Base-by-base conservation (phyloP, 2,888 invertebrate species). In the Melieria picta region DNA sequence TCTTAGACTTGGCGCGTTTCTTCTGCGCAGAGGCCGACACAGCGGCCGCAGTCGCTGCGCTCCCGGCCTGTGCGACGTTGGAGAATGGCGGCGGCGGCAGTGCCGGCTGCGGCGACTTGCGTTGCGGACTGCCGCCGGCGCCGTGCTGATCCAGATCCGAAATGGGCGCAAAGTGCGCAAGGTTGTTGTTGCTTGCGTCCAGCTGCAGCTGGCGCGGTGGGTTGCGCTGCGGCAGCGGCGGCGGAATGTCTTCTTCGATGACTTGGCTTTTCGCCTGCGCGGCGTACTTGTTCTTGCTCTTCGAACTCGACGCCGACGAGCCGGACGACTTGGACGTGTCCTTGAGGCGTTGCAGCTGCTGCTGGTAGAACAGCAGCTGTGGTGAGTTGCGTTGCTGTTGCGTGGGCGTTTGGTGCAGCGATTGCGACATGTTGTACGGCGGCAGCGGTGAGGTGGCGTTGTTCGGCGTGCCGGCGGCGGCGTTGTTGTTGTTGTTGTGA, bases 211-310 rank as follows among this genome's bases (percentile, higher is more conserved):
- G 84, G 16, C 85, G 77, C 52, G 84, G 83, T 48, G 83, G 88
- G 82, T 89, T 89, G 72, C 89, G 85, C 82, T 89, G 89, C 52
- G 90, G 90, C 74, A 89, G 81, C 48, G 90, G 90, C 43, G 90
- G 90, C 73, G 89, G 89, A 69, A 83, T 77, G 68, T 84, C 84
- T 74, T 85, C 86, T 73, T 79, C 76, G 64, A 77, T 78, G 10
- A 82, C 79, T 7, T 84, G 72, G 73, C 82, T 85, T 74, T 84
- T 82, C 45, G 84, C 74, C 68, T 81, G 81, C 13, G 82, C 80
- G 5, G 81, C 78, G 75, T 84, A 85, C 76, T 85, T 85, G 63
- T 82, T 85, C 76, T 86, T 86, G 67, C 76, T 72, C 68, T 83
- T 84, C 30, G 79, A 73, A 13, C 75, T 77, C 4, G 79, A 75